Percentiles rank a stretch among this genome's conserved stretches.
phyloP scores from a whole-genome alignment of 2,888 invertebrate species.

The Phengaris alcon region DNA sequence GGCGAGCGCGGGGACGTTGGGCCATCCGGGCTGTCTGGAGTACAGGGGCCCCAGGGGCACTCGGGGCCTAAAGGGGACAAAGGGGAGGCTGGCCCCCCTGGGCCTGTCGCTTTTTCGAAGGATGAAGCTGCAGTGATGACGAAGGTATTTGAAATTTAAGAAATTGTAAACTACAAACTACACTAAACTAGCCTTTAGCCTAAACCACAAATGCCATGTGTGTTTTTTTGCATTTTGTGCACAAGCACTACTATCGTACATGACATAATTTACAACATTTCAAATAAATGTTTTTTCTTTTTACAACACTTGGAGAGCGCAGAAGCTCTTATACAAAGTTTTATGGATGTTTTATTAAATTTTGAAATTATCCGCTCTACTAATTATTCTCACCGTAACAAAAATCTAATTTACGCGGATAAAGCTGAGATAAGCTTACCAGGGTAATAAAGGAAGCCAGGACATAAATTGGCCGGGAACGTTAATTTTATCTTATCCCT shows the following conservation, averaged over 20 bases:
- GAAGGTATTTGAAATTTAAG: constrained; percentile 51
- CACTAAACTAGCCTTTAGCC: too few species aligned
- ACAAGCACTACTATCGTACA: not conserved
- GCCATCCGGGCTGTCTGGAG: constrained; percentile 83
- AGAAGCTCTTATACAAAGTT: not conserved
- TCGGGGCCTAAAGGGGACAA: constrained; percentile 84
- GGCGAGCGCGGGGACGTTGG: constrained; percentile 86
- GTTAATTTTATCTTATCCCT: constrained; percentile 25
- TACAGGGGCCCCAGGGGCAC: constrained; percentile 83
- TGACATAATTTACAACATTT: not conserved
- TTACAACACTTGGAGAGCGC: too few species aligned
- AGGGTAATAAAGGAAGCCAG: constrained; percentile 25
- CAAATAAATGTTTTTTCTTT: not conserved
- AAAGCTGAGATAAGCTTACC: constrained; percentile 16
- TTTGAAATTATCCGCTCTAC: constrained; percentile 2
- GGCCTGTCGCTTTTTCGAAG: constrained; percentile 79
- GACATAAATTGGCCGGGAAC: constrained; percentile 21
- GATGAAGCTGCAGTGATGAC: constrained; percentile 81
- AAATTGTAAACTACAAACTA: too few species aligned
- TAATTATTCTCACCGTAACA: constrained; percentile 16
- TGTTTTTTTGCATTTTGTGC: too few species aligned
- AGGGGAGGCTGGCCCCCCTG: constrained; percentile 86
- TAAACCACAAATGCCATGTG: too few species aligned
- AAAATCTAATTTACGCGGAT: constrained; percentile 26
- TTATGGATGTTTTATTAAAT: not conserved